Evolutionary conservation across 2,113 vertebrate genomes (phyloP), one percentile per base, ranked within the genome.

Genomic region (Corythornis vintsioides): DNA sequence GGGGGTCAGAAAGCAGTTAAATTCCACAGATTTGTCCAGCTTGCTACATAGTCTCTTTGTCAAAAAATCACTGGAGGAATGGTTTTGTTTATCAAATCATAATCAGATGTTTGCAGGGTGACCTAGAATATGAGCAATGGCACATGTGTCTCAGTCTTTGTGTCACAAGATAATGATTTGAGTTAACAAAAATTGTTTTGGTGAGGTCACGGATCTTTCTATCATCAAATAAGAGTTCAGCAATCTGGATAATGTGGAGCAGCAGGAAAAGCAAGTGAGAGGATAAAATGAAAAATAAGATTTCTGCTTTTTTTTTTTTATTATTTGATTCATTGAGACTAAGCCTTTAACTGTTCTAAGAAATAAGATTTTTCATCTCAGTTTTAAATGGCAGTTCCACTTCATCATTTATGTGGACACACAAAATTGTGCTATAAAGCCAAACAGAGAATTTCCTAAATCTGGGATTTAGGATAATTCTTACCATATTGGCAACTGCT

Each of bases 71-170:
- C 64, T 29, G 56, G 45, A 92, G 75, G 83, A 94, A 94, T 88
- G 59, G 60, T 83, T 72, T 72, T 92, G 72, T 90, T 95, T 83
- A 91, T 86, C 53, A 95, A 97, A 96, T 96, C 45, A 80, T 83
- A 94, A 94, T 96, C 91, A 96, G 84, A 93, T 84, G 93, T 88
- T 96, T 96, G 52, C 90, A 93, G 77, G 60, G 78, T 92, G 92
- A 95, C 52, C 35, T 40, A 78, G 83, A 92, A 89, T 72, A 45
- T 22, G 86, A 94, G 76, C 94, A 89, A 70, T 90, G 94, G 83
- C 72, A 96, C 57, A 86, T 86, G 52, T 74, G 71, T 42, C 57
- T 93, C 61, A 67, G 67, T 47, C 48, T 93, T 89, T 87, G 84
- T 96, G 82, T 60, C 78, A 63, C 83, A 83, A 89, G 64, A 95